phyloP scores from a whole-genome alignment of 1,140 invertebrate species.

The Diorhabda carinulata region DNA sequence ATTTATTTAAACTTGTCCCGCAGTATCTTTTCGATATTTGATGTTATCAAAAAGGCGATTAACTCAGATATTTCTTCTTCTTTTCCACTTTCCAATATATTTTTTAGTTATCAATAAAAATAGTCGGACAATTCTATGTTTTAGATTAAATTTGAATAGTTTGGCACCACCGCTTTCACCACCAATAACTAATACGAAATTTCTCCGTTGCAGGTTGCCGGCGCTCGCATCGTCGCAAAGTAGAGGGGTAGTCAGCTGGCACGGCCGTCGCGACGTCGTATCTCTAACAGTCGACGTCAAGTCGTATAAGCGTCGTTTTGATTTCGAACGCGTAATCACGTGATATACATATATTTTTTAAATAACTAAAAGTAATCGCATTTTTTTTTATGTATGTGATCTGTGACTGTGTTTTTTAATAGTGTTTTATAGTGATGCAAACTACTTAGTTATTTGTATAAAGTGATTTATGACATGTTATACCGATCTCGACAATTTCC shows the following conservation, averaged over 20 bases:
- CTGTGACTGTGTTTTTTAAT: slow-evolving; percentile 11
- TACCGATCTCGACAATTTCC: not conserved
- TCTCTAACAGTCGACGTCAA: slow-evolving; percentile 44
- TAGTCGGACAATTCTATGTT: not conserved
- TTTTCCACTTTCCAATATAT: no score
- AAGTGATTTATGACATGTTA: slow-evolving; percentile 33
- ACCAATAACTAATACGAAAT: slow-evolving; percentile 32
- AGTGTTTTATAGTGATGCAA: slow-evolving; percentile 19
- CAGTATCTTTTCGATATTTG: no score
- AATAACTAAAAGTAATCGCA: not conserved
- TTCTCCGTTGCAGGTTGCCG: slow-evolving; percentile 48
- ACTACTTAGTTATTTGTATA: slow-evolving; percentile 7
- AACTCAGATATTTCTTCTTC: no score
- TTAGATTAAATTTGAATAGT: not conserved
- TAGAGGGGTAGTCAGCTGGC: slow-evolving; percentile 46
- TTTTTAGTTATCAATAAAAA: no score
- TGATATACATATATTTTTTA: not conserved
- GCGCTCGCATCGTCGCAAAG: slow-evolving; percentile 38
- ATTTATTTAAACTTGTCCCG: no score
- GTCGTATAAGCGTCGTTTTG: slow-evolving; percentile 32
- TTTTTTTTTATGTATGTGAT: not conserved
- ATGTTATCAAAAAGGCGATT: no score
- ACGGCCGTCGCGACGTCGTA: slow-evolving; percentile 43
- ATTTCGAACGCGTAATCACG: slow-evolving; percentile 8
- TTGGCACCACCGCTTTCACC: slow-evolving; percentile 16